Percentiles rank a stretch among this genome's conserved stretches.
Conservation (phyloP, 2,888 invertebrate genomes). For the Pterostichus madidus region DNA sequence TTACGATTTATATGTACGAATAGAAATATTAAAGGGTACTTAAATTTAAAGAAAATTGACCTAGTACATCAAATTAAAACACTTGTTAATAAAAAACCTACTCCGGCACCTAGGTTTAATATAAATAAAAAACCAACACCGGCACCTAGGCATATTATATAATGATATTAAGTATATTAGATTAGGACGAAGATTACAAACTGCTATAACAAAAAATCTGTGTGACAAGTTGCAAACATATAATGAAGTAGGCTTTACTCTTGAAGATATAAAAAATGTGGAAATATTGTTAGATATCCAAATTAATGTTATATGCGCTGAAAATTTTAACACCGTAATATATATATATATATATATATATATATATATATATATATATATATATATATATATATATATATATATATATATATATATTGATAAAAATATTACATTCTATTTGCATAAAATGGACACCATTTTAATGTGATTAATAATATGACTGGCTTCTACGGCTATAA, state of each 20-base stretch:
- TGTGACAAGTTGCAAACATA: neutral
- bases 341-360: no score
- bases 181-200: neutral
- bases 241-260: no score
- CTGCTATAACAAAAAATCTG: neutral
- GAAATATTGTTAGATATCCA: neutral
- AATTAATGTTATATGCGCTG: neutral
- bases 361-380: no score
- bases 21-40: neutral
- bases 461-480: neutral
- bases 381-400: no score
- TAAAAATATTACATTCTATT: neutral
- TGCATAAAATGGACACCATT: no score
- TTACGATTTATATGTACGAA: neutral
- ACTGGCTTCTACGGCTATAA: neutral
- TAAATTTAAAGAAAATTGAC: neutral
- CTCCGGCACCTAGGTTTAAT: neutral
- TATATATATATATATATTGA: neutral
- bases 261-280: neutral
- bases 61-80: neutral
- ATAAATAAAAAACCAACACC: neutral
- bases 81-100: no score
- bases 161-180: constrained; percentile 7
- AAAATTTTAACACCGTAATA: neutral
- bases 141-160: neutral